These are phyloP conservation scores for Portevinia maculata DNA, from an alignment of 2,888 invertebrate species.

Conservation along the genomic window DNA sequence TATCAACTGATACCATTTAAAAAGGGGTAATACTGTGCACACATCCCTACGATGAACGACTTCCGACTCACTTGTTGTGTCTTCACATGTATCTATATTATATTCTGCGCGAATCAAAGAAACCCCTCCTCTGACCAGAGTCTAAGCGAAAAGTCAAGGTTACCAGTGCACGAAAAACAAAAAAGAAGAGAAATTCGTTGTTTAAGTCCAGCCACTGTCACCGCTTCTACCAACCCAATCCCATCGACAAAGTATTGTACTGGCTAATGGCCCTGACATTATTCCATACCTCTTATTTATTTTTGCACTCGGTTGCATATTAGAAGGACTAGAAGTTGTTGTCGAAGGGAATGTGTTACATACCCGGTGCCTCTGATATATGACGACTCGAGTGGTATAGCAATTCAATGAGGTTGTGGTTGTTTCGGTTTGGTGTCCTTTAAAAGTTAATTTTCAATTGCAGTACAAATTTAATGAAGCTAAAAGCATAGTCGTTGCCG, in stretches of 20 bases:
- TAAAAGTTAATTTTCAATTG: neutral
- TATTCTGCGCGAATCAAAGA: neutral
- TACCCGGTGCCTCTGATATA: slow-evolving; percentile 54
- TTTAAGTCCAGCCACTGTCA: slow-evolving; percentile 44
- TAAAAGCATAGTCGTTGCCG: slow-evolving; percentile 16
- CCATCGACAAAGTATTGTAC: slow-evolving; percentile 40
- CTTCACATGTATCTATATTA: slow-evolving; percentile 1
- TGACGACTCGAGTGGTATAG: slow-evolving; percentile 47
- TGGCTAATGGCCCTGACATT: slow-evolving; percentile 64
- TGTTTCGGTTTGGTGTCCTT: neutral
- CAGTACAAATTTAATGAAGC: slow-evolving; percentile 49
- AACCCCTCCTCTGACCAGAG: slow-evolving; percentile 27
- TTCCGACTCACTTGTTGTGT: slow-evolving; percentile 4
- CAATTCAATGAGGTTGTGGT: neutral
- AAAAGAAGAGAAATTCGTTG: slow-evolving; percentile 30
- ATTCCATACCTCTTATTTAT: slow-evolving; percentile 49
- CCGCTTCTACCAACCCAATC: slow-evolving; percentile 7
- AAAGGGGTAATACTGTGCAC: neutral
- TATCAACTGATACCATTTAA: no score
- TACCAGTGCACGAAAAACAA: slow-evolving; percentile 14
- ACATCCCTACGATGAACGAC: neutral
- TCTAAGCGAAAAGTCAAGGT: slow-evolving; percentile 63
- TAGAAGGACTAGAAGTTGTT: slow-evolving; percentile 26
- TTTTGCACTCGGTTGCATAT: slow-evolving; percentile 2
- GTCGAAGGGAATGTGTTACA: slow-evolving; percentile 38